Evolutionary conservation across 2,113 vertebrate species (phyloP), one percentile per base, ranked within the genome.

Genomic region (Python bivittatus): DNA sequence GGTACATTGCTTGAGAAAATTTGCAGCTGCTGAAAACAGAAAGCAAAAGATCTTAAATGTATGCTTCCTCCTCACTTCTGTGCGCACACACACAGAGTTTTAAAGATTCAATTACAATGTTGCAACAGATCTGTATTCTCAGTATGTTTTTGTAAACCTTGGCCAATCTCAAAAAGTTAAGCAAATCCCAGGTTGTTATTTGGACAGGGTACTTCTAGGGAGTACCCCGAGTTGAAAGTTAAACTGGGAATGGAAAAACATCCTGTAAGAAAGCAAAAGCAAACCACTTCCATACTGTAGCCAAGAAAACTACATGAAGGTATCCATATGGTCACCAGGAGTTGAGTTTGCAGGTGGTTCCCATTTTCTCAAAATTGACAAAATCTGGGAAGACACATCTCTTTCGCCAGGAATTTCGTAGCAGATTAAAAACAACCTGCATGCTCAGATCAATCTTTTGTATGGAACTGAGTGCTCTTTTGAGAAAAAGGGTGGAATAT

Each of bases 1-100:
- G 58, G 87, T 88, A 90, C 98, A 98, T 44, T 91, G 96, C 52
- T 61, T 2, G 12, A 99, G 25, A 79, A 99, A 98, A 57, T 96
- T 79, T 0, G 68, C 2, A 84, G 92, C 94, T 95, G 98, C 99
- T 99, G 96, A 92, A 56, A 97, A 94, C 84, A 58, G 85, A 94
- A 95, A 92, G 86, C 15, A 89, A 53, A 93, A 90, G 93, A 17
- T 23, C 53, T 15, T 86, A 92, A 0, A 6, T n/a, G 83, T 20
- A 0, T 0, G 61, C 61, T 61, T 61, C 44, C 60, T 33, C 92
- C 27, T 17, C 23, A 4, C 27, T 33, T 79, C n/a, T 79, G 68
- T 79, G n/a, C 68, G 38, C 15, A 79, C n/a, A 38, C 15, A 79
- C n/a, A 17, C 13, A n/a, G 11, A n/a, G 1, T 29, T 79, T n/a